These are phyloP conservation scores for Miltochrista miniata DNA, from an alignment of 2,888 invertebrate genomes.

Conservation along the genomic window DNA sequence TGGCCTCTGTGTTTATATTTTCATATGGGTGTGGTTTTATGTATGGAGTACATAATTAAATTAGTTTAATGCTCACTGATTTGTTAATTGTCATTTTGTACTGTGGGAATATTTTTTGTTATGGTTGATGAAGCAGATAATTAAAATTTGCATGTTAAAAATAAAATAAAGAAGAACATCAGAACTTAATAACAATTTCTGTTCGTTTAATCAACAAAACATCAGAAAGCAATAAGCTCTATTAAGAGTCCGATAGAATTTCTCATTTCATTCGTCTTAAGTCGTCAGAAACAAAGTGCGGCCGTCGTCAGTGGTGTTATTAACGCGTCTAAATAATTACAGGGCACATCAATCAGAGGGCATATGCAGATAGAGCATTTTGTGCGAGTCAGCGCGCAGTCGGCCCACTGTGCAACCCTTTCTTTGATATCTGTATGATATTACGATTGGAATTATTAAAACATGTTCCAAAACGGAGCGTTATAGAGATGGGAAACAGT, in stretches of 20 bases:
- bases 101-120: slow-evolving; percentile 24
- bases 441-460: slow-evolving; percentile 75
- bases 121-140: slow-evolving; percentile 30
- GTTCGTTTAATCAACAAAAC: slow-evolving; percentile 79
- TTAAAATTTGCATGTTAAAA: slow-evolving; percentile 60
- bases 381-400: slow-evolving; percentile 80
- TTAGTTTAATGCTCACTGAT: slow-evolving; percentile 46
- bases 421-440: slow-evolving; percentile 80
- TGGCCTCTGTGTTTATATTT: slow-evolving; percentile 67
- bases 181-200: slow-evolving; percentile 62
- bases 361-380: slow-evolving; percentile 81
- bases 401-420: slow-evolving; percentile 80
- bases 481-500: slow-evolving; percentile 47
- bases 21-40: slow-evolving; percentile 66
- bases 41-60: slow-evolving; percentile 54
- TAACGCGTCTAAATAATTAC: slow-evolving; percentile 84
- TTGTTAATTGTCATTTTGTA: slow-evolving; percentile 29
- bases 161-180: slow-evolving; percentile 47
- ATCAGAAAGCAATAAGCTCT: slow-evolving; percentile 78
- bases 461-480: slow-evolving; percentile 50
- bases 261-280: slow-evolving; percentile 83
- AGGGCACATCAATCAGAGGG: slow-evolving; percentile 82
- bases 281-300: slow-evolving; percentile 82
- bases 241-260: slow-evolving; percentile 80
- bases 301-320: slow-evolving; percentile 80